Evolutionary conservation across 2,888 invertebrate species (phyloP).

Genomic region (Ichneumoninae sp.): DNA sequence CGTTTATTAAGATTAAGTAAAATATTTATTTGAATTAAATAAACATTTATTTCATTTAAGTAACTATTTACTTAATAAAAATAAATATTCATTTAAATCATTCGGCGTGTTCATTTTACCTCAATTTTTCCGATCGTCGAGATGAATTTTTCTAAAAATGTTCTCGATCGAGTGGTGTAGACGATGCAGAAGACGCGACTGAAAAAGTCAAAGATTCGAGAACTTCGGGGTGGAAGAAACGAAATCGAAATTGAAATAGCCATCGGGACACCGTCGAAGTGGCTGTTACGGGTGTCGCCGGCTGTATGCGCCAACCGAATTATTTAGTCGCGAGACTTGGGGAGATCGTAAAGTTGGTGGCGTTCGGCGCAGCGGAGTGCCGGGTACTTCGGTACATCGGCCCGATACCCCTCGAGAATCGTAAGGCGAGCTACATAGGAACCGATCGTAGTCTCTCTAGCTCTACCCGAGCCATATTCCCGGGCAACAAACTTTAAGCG

Average conservation of each 20-base stretch:
- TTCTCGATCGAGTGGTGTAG: no score
- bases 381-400: constrained; percentile 19
- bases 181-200: no score
- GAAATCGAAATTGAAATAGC: constrained; percentile 57
- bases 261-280: constrained; percentile 43
- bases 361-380: constrained; percentile 39
- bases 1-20: no score
- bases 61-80: no score
- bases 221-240: constrained; percentile 19
- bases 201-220: constrained; percentile 43
- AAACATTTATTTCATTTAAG: no score
- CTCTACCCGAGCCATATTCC: constrained; percentile 17
- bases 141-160: no score
- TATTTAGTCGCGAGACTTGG: constrained; percentile 73
- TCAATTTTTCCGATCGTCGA: no score
- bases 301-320: constrained; percentile 65
- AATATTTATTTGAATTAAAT: no score
- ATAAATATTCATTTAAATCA: no score
- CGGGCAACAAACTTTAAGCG: constrained; percentile 53
- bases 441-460: constrained; percentile 20
- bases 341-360: constrained; percentile 66
- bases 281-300: constrained; percentile 35
- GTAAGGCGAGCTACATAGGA: constrained; percentile 44
- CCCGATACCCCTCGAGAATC: constrained; percentile 58
- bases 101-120: no score